Conservation (phyloP, 2,888 invertebrate genomes). For the Abrostola triplasia region DNA sequence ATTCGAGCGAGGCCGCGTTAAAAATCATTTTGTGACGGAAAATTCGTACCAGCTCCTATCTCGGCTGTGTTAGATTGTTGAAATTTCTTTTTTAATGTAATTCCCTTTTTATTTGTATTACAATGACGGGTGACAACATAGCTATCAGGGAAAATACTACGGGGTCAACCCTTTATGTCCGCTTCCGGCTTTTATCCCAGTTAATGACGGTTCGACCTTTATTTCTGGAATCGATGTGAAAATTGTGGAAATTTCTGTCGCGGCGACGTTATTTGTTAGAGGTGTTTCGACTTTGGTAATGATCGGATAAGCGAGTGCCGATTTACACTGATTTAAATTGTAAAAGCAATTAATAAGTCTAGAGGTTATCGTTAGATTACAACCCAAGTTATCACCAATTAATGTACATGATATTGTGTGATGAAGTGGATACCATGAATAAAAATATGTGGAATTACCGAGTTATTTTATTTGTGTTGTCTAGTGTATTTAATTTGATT, state of each 20-base stretch:
- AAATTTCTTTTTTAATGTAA: conserved; percentile 35
- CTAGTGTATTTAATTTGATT: too few species aligned
- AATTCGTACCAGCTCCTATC: conserved; percentile 31
- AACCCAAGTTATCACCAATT: too few species aligned
- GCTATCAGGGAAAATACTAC: conserved; percentile 55
- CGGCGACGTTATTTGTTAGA: conserved; percentile 48
- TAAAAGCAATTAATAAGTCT: neutral
- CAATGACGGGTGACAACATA: conserved; percentile 41
- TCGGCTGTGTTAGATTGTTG: conserved; percentile 18
- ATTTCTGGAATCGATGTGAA: conserved; percentile 60
- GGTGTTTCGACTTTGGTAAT: conserved; percentile 21
- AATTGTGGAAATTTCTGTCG: conserved; percentile 58
- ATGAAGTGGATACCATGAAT: too few species aligned
- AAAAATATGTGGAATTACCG: too few species aligned
- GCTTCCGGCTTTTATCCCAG: conserved; percentile 65
- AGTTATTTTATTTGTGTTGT: too few species aligned
- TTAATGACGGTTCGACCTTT: conserved; percentile 71
- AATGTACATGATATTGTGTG: too few species aligned
- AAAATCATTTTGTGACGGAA: conserved; percentile 47
- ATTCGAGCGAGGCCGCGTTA: conserved; percentile 25
- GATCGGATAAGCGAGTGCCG: conserved; percentile 11
- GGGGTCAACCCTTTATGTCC: conserved; percentile 61
- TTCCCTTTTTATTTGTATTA: conserved; percentile 32
- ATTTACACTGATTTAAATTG: conserved; percentile 8
- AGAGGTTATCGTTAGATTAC: too few species aligned